Percentiles rank a stretch among this genome's conserved stretches.
Conservation (phyloP, 2,113 vertebrate genomes). For the Diadophis punctatus region DNA sequence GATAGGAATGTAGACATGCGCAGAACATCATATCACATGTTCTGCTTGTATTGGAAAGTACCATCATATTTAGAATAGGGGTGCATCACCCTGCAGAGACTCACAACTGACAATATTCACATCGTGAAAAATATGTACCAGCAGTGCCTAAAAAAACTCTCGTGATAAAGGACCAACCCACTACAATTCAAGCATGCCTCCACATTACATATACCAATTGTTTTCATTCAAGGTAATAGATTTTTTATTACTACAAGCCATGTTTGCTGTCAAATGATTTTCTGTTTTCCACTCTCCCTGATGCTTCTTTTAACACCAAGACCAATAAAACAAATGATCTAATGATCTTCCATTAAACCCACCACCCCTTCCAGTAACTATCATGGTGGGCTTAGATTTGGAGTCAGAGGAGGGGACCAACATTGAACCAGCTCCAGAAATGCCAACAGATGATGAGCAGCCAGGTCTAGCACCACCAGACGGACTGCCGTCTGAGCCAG, state of each 20-base stretch:
- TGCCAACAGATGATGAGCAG: not conserved
- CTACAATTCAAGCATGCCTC: not conserved
- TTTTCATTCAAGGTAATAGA: not conserved
- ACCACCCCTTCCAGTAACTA: not conserved
- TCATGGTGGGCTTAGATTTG: not conserved
- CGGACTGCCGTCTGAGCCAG: not conserved
- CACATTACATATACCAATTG: not conserved
- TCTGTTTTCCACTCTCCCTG: not conserved
- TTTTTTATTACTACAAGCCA: not conserved
- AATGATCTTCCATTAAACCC: not conserved
- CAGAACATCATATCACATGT: too few species aligned
- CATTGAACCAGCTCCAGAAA: not conserved
- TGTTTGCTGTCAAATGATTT: not conserved
- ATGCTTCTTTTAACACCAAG: not conserved
- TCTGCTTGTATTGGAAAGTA: too few species aligned
- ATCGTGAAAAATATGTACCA: too few species aligned
- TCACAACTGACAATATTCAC: too few species aligned
- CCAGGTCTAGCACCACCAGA: not conserved
- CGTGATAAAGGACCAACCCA: not conserved
- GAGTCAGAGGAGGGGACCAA: not conserved
- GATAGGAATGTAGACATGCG: too few species aligned
- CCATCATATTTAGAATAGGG: too few species aligned
- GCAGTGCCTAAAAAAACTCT: not conserved
- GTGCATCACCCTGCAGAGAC: too few species aligned
- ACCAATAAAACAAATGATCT: not conserved